Conservation (phyloP, 2,797 vertebrate species). For the Cetoscarus ocellatus region DNA sequence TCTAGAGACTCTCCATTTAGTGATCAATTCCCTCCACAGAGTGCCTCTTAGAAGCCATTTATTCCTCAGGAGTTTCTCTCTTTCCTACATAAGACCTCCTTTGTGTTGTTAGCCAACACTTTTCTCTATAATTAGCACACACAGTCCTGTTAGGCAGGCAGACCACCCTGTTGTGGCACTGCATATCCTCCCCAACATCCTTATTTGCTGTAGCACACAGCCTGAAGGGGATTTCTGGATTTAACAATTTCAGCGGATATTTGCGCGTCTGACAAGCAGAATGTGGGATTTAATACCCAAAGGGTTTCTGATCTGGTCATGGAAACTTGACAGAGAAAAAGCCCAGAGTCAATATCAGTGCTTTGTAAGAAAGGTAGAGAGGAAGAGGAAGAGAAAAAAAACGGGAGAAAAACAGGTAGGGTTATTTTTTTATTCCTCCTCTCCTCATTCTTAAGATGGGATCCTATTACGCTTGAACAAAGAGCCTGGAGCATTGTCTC, state of each 20-base stretch:
- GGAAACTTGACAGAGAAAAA: conserved; percentile 51
- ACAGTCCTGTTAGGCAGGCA: conserved; percentile 22
- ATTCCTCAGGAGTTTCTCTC: conserved; percentile 8
- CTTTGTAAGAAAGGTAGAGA: conserved; percentile 34
- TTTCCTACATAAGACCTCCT: neutral
- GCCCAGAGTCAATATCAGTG: conserved; percentile 56
- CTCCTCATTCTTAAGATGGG: conserved; percentile 29
- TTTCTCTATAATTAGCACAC: conserved; percentile 42
- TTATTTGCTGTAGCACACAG: conserved; percentile 31
- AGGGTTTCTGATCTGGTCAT: conserved; percentile 54
- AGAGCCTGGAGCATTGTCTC: conserved; percentile 48
- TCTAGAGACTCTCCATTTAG: conserved; percentile 14
- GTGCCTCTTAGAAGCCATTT: too few species aligned
- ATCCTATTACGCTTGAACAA: conserved; percentile 46
- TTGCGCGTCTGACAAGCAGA: conserved; percentile 62
- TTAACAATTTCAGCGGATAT: conserved; percentile 56
- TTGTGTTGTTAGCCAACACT: conserved; percentile 16
- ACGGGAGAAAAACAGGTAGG: conserved; percentile 5
- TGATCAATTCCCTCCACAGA: neutral
- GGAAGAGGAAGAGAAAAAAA: conserved; percentile 22
- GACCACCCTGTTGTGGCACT: conserved; percentile 23
- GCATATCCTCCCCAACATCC: conserved; percentile 32
- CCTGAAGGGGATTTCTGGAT: conserved; percentile 55
- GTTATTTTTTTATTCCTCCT: conserved; percentile 31
- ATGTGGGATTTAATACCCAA: conserved; percentile 58